Evolutionary conservation across 92 coral and sea anemone genomes (phyloP).

Genomic region (Paramuricea clavata): DNA sequence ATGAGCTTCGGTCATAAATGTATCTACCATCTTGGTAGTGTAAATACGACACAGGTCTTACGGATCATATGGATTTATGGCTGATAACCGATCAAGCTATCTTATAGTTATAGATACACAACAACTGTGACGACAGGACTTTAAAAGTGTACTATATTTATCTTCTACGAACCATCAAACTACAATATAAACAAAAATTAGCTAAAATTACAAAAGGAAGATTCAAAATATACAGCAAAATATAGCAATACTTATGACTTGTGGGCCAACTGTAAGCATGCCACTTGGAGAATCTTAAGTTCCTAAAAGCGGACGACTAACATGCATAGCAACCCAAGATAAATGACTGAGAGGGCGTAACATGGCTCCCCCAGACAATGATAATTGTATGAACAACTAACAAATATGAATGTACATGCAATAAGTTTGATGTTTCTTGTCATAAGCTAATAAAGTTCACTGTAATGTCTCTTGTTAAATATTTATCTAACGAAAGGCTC

Average conservation of each 20-base stretch:
- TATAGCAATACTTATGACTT: slow-evolving; percentile 24
- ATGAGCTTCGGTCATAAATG: background rate
- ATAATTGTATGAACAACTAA: slow-evolving; percentile 36
- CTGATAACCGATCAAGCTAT: background rate
- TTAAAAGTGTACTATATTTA: slow-evolving; percentile 11
- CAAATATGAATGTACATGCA: background rate
- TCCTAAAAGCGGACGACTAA: background rate
- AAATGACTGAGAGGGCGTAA: slow-evolving; percentile 44
- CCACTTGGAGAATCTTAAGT: slow-evolving; percentile 1
- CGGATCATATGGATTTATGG: background rate
- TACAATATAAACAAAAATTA: slow-evolving; percentile 34
- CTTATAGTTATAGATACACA: too few species aligned
- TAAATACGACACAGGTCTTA: too few species aligned
- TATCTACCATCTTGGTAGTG: too few species aligned
- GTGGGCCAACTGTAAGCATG: slow-evolving; percentile 31
- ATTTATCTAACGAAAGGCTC: background rate
- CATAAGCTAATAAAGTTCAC: background rate
- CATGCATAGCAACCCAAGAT: background rate
- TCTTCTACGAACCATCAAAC: slow-evolving; percentile 54
- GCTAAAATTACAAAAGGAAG: slow-evolving; percentile 3
- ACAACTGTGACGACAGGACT: too few species aligned
- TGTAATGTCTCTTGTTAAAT: background rate
- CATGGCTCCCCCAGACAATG: slow-evolving; percentile 47
- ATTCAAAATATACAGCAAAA: slow-evolving; percentile 14
- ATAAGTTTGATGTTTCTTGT: background rate